These are phyloP conservation scores for Lottia scabra DNA, from an alignment of 2,888 invertebrate genomes.

Conservation along the genomic window DNA sequence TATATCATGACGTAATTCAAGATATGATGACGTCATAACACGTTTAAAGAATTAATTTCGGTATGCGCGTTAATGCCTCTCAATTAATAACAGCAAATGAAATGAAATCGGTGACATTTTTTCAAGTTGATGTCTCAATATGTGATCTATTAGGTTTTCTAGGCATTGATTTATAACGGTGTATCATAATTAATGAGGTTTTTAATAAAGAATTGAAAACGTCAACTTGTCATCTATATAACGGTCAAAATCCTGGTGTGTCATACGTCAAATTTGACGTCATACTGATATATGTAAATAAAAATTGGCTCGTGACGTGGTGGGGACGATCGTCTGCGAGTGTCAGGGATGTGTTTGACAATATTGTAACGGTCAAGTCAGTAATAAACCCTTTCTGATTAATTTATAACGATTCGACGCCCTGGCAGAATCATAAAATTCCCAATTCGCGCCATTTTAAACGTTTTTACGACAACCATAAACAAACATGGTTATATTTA, in stretches of 20 bases:
- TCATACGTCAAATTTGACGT: neutral
- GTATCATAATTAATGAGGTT: neutral
- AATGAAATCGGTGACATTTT: neutral
- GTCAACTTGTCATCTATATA: constrained; percentile 2
- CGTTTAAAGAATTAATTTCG: neutral
- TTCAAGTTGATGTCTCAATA: neutral
- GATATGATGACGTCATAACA: neutral
- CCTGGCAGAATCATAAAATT: too few relatives aligned
- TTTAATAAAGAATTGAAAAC: neutral
- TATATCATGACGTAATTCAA: constrained; percentile 2
- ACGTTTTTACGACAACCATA: neutral
- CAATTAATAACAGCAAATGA: neutral
- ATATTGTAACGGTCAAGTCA: too few relatives aligned
- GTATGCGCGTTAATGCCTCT: neutral
- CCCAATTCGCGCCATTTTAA: too few relatives aligned
- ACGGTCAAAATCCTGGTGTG: neutral
- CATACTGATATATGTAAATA: constrained; percentile 1
- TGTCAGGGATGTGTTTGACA: neutral
- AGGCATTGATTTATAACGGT: neutral
- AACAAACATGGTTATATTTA: neutral
- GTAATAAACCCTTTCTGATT: too few relatives aligned
- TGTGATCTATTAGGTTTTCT: too few relatives aligned
- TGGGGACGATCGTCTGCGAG: neutral
- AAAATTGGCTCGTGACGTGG: neutral
- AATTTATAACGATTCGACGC: too few relatives aligned